A percentile compares a stretch with the other conserved stretches of the same genome.
Conservation (phyloP, 1,140 invertebrate genomes). For the Diorhabda elongata region DNA sequence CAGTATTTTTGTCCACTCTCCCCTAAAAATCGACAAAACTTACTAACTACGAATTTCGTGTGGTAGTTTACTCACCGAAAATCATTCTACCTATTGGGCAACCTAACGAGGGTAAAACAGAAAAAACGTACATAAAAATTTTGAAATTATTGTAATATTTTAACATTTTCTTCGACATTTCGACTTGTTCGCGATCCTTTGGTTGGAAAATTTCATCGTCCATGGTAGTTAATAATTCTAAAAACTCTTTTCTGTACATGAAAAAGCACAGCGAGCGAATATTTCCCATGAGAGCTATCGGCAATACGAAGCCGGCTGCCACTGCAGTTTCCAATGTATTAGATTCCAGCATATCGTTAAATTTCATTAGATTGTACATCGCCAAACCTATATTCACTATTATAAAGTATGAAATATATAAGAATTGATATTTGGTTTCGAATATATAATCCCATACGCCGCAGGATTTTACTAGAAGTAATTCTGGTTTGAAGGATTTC, state of each 20-base stretch:
- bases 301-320: neutral
- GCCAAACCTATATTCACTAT: neutral
- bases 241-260: neutral
- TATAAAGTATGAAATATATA: neutral
- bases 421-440: neutral
- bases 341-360: neutral
- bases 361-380: neutral
- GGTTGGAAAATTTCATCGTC: neutral
- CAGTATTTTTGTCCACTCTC: neutral
- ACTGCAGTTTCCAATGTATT: neutral
- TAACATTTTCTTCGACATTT: neutral
- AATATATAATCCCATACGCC: neutral
- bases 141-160: neutral
- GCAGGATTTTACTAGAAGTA: neutral
- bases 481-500: neutral
- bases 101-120: neutral
- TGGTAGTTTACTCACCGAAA: neutral
- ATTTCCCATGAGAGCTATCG: slow-evolving; percentile 1
- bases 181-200: neutral
- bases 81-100: neutral
- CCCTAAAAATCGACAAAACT: too few relatives aligned
- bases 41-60: too few relatives aligned
- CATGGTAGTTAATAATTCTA: neutral
- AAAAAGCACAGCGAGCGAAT: neutral
- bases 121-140: neutral